A percentile compares a stretch with the other conserved stretches of the same genome.
Conservation (phyloP, 2,797 vertebrate species). For the Onychomys leucogaster region DNA sequence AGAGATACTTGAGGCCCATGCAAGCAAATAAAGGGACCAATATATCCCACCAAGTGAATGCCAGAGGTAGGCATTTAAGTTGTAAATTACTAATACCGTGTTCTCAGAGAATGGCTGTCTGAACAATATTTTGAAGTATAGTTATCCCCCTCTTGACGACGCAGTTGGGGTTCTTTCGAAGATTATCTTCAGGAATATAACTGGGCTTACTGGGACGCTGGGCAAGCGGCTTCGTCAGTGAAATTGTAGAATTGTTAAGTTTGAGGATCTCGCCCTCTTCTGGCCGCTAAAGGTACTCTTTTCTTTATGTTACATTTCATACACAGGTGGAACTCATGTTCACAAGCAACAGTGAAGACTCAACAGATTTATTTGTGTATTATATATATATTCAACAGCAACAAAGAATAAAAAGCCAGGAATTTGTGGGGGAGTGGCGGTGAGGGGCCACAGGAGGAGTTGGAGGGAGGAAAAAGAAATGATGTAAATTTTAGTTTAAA, state of each 20-base stretch:
- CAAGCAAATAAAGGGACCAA: background rate
- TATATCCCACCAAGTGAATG: background rate
- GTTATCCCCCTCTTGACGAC: background rate
- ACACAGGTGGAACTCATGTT: background rate
- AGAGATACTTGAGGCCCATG: background rate
- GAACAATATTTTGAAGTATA: background rate
- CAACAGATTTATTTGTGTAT: background rate
- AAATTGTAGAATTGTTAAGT: slow-evolving; percentile 8
- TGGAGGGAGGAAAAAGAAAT: background rate
- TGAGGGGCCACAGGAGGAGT: no score
- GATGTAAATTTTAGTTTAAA: background rate
- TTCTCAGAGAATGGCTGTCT: no score
- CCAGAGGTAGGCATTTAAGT: background rate
- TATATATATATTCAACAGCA: background rate
- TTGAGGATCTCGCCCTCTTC: slow-evolving; percentile 67
- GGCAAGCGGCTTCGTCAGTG: background rate
- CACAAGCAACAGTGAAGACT: background rate
- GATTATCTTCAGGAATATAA: background rate
- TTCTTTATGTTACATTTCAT: background rate
- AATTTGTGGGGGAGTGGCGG: background rate
- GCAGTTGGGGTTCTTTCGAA: background rate
- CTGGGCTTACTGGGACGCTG: background rate
- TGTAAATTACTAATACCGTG: background rate
- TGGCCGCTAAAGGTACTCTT: slow-evolving; percentile 12
- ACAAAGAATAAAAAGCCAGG: background rate